These are phyloP conservation scores for Salvelinus fontinalis DNA, from an alignment of 2,113 vertebrate genomes.

Conservation along the genomic window DNA sequence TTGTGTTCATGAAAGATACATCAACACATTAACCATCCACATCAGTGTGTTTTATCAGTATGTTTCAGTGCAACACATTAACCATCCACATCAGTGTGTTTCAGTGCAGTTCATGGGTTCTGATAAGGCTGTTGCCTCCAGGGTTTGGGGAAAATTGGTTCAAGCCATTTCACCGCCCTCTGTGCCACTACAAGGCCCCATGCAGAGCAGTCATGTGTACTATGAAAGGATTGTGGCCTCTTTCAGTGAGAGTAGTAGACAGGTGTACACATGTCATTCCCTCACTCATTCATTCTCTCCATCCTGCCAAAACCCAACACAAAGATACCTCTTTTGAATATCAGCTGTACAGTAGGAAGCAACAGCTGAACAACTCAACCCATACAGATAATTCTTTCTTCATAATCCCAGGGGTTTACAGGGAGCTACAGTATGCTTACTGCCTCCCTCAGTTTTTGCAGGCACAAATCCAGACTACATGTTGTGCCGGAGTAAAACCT, in stretches of 20 bases:
- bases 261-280: too few relatives aligned
- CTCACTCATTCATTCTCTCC: conserved; percentile 2
- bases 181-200: too few relatives aligned
- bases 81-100: too few relatives aligned
- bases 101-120: too few relatives aligned
- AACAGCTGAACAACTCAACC: conserved; percentile 13
- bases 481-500: not conserved
- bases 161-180: too few relatives aligned
- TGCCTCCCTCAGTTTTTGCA: not conserved
- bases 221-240: too few relatives aligned
- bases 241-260: too few relatives aligned
- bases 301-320: conserved; percentile 25
- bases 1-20: conserved; percentile 40
- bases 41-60: too few relatives aligned
- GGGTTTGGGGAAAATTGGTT: too few relatives aligned
- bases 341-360: too few relatives aligned
- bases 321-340: conserved; percentile 2
- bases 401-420: conserved; percentile 25
- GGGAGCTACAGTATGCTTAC: not conserved
- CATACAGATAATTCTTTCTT: conserved; percentile 29
- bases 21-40: conserved; percentile 13
- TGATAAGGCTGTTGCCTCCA: too few relatives aligned
- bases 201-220: too few relatives aligned
- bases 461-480: not conserved
- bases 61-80: not conserved